Evolutionary conservation across 1,140 invertebrate species (phyloP), one percentile per base, ranked within the genome.

Genomic region (Thaumatotibia leucotreta): DNA sequence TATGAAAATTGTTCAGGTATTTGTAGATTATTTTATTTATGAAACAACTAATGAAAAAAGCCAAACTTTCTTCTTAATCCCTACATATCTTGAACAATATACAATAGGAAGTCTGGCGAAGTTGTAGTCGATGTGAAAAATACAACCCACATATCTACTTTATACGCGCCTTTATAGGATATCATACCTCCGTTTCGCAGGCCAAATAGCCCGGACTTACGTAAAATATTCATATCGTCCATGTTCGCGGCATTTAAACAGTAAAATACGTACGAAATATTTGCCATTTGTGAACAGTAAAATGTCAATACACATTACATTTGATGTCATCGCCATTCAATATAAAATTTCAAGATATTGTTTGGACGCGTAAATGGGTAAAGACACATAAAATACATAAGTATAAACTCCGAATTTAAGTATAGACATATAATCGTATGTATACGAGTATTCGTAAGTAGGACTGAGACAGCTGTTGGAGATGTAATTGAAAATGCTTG

Each of bases 161-260:
- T 67, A 70, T 68, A 31, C 49, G 35, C 50, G 62, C 39, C 67
- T 33, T 54, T 27, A 58, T 8, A 58, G 24, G n/a, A 6, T 24
- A 6, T 27, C 52, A n/a, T 24, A 14, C 52, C 5, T 52, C n/a
- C 50, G 20, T 24, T 27, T 27, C 52, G 52, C 52, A 8, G 23
- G 29, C 52, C n/a, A 27, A 27, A 58, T 27, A 24, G 24, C 22
- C 23, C n/a, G 24, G 24, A 58, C 24, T 58, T 4, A 31, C n/a
- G 70, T 77, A 75, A 80, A 75, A 77, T 77, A 71, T 45, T 45
- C 39, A 20, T 45, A 45, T 45, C 20, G 9, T 45, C 39, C 39
- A 45, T 45, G 39, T 45, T 45, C n/a, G 39, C 39, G 39, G 39
- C 39, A 45, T 45, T 45, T 45, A 17, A 45, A 45, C 39, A 45